phyloP scores from a whole-genome alignment of 92 coral and sea anemone genomes.

The Phenganax stokvisi region DNA sequence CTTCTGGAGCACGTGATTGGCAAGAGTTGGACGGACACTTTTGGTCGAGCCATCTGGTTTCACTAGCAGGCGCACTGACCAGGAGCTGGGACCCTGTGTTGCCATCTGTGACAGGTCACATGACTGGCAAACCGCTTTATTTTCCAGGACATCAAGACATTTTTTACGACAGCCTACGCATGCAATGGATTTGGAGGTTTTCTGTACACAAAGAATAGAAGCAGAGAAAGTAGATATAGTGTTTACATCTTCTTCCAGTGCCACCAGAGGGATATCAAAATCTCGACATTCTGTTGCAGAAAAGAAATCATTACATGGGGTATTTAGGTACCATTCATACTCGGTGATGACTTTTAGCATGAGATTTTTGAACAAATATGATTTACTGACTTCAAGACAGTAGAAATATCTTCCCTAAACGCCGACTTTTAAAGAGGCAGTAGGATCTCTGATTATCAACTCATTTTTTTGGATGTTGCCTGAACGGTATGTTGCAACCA shows the following conservation, averaged over 20 bases:
- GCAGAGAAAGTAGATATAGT: constrained; percentile 15
- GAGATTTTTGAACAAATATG: not conserved
- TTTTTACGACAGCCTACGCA: not conserved
- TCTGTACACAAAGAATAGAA: not conserved
- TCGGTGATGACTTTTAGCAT: not conserved
- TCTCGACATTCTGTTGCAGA: not conserved
- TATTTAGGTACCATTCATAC: not conserved
- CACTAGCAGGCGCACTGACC: not conserved
- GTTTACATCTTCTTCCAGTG: constrained; percentile 36
- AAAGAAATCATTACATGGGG: not conserved
- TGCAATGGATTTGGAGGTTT: not conserved
- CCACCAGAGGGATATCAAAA: not conserved
- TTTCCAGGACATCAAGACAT: not conserved
- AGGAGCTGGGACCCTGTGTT: constrained; percentile 5
- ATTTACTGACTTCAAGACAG: not conserved
- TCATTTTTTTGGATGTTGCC: not conserved
- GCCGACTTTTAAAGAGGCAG: constrained; percentile 32
- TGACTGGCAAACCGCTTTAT: constrained; percentile 25
- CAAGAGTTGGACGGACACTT: not conserved
- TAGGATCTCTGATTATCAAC: constrained; percentile 29
- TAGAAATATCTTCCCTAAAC: constrained; percentile 34
- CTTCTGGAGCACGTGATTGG: constrained; percentile 10
- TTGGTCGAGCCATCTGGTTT: not conserved
- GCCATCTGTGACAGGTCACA: constrained; percentile 10
- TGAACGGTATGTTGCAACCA: constrained; percentile 9